Evolutionary conservation across 2,113 vertebrate species (phyloP).

Genomic region (Sphyrna mokarran): DNA sequence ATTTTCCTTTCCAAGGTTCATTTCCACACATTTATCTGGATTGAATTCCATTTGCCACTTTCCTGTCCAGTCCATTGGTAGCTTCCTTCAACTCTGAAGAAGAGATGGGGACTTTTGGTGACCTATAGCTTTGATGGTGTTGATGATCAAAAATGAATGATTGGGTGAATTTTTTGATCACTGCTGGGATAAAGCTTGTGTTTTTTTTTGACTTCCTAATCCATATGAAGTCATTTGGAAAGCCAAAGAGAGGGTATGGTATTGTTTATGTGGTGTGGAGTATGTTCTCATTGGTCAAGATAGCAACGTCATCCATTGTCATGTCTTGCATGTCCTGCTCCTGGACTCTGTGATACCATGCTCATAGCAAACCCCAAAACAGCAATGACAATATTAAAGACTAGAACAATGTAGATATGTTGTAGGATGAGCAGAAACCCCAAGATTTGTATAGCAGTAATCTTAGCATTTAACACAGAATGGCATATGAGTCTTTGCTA

Average conservation of each 20-base stretch:
- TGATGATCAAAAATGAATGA: neutral
- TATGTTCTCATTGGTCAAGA: too few relatives aligned
- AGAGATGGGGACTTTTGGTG: neutral
- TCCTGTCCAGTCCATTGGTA: too few relatives aligned
- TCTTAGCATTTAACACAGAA: neutral
- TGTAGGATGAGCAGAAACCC: neutral
- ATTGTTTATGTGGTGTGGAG: neutral
- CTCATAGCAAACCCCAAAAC: neutral
- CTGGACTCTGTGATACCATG: neutral
- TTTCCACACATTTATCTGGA: too few relatives aligned
- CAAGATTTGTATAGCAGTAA: neutral
- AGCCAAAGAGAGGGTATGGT: neutral
- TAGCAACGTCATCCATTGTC: neutral
- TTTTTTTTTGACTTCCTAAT: neutral
- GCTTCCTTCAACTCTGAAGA: neutral
- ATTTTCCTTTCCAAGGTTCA: too few relatives aligned
- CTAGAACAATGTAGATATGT: neutral
- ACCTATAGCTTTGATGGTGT: neutral
- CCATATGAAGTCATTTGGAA: neutral
- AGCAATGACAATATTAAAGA: neutral
- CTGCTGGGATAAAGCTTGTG: neutral
- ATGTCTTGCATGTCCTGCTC: neutral
- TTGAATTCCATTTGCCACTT: too few relatives aligned
- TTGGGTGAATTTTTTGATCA: neutral
- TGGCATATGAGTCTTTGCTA: too few relatives aligned